phyloP scores from a whole-genome alignment of 2,113 vertebrate species.

The Chaenogobius annularis region DNA sequence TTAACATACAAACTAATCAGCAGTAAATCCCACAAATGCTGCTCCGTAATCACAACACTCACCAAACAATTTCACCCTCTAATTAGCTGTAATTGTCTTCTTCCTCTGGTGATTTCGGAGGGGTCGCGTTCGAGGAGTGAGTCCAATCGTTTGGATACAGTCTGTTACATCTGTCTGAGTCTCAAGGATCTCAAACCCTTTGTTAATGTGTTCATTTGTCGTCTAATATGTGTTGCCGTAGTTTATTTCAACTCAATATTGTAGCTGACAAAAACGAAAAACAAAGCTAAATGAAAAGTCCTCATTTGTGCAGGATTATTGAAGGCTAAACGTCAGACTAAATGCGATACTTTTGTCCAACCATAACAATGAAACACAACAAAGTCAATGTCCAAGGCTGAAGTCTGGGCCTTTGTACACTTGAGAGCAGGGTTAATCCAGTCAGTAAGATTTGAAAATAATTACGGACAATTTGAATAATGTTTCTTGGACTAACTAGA shows the following conservation, averaged over 20 bases:
- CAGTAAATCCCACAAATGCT: slow-evolving; percentile 89
- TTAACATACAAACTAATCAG: slow-evolving; percentile 84
- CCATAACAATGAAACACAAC: too few species aligned
- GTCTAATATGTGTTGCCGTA: background rate
- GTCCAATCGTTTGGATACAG: slow-evolving; percentile 85
- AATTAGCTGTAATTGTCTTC: slow-evolving; percentile 92
- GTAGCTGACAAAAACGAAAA: background rate
- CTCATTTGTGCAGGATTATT: too few species aligned
- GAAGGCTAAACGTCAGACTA: too few species aligned
- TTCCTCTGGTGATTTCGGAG: slow-evolving; percentile 84
- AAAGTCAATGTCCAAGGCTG: too few species aligned
- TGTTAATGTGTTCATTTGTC: slow-evolving; percentile 38
- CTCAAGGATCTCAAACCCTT: slow-evolving; percentile 26
- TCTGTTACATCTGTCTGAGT: slow-evolving; percentile 69
- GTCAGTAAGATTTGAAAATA: too few species aligned
- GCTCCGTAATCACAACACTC: slow-evolving; percentile 88
- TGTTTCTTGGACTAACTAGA: too few species aligned
- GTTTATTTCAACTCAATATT: background rate
- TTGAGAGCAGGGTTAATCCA: too few species aligned
- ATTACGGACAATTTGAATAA: too few species aligned
- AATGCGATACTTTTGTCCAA: too few species aligned
- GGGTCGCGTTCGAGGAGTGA: slow-evolving; percentile 82
- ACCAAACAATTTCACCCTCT: slow-evolving; percentile 92
- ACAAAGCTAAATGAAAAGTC: background rate
- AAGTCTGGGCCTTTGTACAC: too few species aligned